phyloP scores from a whole-genome alignment of 1,140 invertebrate genomes.

The Anastatus disparis region DNA sequence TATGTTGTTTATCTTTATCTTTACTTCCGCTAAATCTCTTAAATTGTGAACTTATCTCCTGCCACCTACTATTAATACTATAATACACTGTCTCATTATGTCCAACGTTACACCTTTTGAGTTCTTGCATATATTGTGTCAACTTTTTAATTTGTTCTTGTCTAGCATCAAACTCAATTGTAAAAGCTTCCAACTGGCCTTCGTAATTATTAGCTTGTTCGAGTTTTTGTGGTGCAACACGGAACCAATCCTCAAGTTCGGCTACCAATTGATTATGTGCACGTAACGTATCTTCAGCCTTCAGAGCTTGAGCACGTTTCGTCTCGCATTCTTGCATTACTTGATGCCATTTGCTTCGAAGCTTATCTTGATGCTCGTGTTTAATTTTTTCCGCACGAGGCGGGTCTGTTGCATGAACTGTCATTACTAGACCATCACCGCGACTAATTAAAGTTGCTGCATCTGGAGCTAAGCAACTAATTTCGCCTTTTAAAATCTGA shows the following conservation, averaged over 20 bases:
- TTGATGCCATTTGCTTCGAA: conserved; percentile 74
- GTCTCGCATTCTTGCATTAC: conserved; percentile 76
- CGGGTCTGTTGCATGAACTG: conserved; percentile 70
- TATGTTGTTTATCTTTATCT: conserved; percentile 62
- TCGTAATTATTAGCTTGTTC: conserved; percentile 70
- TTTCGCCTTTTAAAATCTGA: conserved; percentile 73
- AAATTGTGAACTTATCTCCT: conserved; percentile 64
- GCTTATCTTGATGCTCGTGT: conserved; percentile 70
- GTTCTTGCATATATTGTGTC: conserved; percentile 65
- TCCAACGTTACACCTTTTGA: conserved; percentile 63
- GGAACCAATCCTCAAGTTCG: conserved; percentile 68
- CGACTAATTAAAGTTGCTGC: conserved; percentile 82
- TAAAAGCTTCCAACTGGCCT: conserved; percentile 64
- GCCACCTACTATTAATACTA: conserved; percentile 63
- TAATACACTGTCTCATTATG: conserved; percentile 58
- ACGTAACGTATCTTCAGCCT: conserved; percentile 69
- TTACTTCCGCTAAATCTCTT: conserved; percentile 66
- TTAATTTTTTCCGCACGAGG: conserved; percentile 69
- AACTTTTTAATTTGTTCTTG: conserved; percentile 66
- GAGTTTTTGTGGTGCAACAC: conserved; percentile 65
- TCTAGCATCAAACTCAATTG: conserved; percentile 63
- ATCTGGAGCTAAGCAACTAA: conserved; percentile 77
- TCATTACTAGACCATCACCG: conserved; percentile 79
- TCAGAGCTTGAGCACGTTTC: conserved; percentile 67
- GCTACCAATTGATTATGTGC: conserved; percentile 64